Percentiles rank a stretch among this genome's conserved stretches.
These are phyloP conservation scores for Sphinx pinastri DNA, from an alignment of 2,888 invertebrate species.

Conservation along the genomic window DNA sequence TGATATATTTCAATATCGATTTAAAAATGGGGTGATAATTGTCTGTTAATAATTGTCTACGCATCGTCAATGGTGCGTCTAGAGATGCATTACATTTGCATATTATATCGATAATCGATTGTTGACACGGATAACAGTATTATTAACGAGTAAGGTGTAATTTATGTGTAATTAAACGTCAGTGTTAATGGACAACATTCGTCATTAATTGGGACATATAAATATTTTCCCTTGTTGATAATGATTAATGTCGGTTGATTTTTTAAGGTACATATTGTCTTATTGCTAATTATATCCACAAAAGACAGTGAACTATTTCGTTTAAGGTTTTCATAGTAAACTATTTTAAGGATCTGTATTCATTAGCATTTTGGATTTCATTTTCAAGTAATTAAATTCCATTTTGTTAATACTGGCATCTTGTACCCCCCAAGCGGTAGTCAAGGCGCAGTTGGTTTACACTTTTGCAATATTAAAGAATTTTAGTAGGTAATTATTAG, in stretches of 20 bases:
- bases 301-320: too few species aligned
- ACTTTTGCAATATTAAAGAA: too few species aligned
- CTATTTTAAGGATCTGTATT: too few species aligned
- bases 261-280: background rate
- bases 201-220: conserved; percentile 3
- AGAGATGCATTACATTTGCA: conserved; percentile 41
- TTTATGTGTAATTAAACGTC: conserved; percentile 18
- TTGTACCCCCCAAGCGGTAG: too few species aligned
- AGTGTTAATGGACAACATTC: conserved; percentile 16
- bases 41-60: conserved; percentile 32
- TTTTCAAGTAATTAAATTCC: too few species aligned
- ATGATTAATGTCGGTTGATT: background rate
- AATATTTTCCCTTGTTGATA: conserved; percentile 6
- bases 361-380: too few species aligned
- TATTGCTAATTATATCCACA: background rate
- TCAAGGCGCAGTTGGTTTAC: too few species aligned
- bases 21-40: conserved; percentile 35
- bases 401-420: too few species aligned
- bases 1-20: background rate
- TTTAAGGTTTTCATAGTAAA: too few species aligned
- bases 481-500: too few species aligned
- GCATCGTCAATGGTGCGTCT: conserved; percentile 12
- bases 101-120: conserved; percentile 48
- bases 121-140: conserved; percentile 37
- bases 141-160: conserved; percentile 9